Evolutionary conservation across 2,797 vertebrate genomes (phyloP).

Genomic region (Varecia variegata): DNA sequence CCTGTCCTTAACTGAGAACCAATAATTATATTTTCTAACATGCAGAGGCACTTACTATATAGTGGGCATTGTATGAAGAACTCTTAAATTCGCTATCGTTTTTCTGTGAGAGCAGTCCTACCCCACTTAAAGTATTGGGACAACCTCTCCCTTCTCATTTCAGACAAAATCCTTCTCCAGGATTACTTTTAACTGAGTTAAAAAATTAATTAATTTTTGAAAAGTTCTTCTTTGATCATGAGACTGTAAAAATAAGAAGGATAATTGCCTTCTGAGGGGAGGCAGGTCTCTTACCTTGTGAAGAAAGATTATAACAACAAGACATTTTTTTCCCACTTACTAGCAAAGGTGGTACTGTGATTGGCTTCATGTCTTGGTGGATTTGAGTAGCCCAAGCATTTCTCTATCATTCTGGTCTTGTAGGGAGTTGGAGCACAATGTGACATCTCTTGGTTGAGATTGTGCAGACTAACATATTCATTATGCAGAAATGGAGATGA

Average conservation of each 20-base stretch:
- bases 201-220: neutral
- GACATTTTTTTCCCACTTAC: neutral
- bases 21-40: neutral
- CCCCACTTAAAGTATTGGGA: neutral
- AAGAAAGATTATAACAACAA: neutral
- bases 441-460: neutral
- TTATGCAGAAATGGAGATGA: neutral
- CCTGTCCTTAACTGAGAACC: neutral
- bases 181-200: neutral
- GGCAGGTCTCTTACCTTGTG: neutral
- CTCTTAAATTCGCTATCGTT: neutral
- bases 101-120: neutral
- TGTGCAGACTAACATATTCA: neutral
- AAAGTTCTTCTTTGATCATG: neutral
- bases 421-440: neutral
- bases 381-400: neutral
- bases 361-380: neutral
- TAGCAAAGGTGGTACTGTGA: rapidly evolving
- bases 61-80: neutral
- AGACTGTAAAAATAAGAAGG: neutral
- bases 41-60: neutral
- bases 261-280: neutral
- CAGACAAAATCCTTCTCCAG: neutral
- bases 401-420: neutral
- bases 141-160: neutral